Evolutionary conservation across 64 coral and sea anemone species (phyloP).

Genomic region (Stichodactyla helianthus): DNA sequence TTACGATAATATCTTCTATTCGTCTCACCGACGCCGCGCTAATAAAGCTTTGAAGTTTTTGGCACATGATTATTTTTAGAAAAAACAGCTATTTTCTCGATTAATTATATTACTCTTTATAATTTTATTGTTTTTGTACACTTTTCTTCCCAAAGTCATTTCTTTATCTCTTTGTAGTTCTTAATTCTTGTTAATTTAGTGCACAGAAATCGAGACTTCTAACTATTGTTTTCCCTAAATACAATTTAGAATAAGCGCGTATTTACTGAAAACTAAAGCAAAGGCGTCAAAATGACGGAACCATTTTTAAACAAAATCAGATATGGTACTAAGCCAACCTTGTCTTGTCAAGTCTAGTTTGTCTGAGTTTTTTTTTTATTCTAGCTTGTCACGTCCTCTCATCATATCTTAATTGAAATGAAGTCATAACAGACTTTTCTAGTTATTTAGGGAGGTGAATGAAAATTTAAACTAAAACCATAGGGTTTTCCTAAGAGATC

Average conservation of each 20-base stretch:
- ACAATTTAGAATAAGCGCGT: not conserved
- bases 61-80: not conserved
- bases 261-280: not conserved
- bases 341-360: not conserved
- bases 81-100: not conserved
- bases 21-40: not conserved
- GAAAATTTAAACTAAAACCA: not conserved
- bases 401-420: not conserved
- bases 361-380: not conserved
- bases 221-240: not conserved
- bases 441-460: not conserved
- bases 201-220: not conserved
- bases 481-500: not conserved
- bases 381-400: not conserved
- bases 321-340: not conserved
- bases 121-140: not conserved
- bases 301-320: not conserved
- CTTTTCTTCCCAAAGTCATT: not conserved
- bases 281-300: constrained; percentile 1
- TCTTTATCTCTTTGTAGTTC: not conserved
- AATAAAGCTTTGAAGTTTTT: not conserved
- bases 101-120: not conserved
- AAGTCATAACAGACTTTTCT: not conserved
- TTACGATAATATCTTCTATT: not conserved
- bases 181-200: not conserved